These are phyloP conservation scores for Zaprionus tsacasi DNA, from an alignment of 1,140 invertebrate genomes.

Conservation along the genomic window DNA sequence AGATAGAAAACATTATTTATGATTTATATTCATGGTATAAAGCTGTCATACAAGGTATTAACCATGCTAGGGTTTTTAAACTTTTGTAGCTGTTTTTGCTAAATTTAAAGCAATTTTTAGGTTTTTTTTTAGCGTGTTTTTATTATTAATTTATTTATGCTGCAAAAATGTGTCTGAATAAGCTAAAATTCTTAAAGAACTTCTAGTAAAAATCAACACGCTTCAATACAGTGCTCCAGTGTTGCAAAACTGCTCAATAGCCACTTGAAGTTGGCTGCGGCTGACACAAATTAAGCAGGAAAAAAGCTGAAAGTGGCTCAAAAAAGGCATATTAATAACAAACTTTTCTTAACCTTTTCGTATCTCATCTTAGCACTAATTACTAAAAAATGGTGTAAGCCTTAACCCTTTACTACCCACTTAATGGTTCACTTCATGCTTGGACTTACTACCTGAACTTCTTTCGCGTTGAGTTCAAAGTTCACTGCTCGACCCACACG, in stretches of 20 bases:
- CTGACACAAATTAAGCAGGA: neutral
- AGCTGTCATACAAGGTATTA: too few relatives aligned
- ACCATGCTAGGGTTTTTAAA: too few relatives aligned
- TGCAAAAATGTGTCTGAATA: too few relatives aligned
- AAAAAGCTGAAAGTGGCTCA: accelerated
- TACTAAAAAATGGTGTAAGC: neutral
- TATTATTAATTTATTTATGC: too few relatives aligned
- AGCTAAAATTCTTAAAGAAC: too few relatives aligned
- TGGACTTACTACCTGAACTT: constrained; percentile 1
- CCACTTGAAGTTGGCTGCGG: neutral
- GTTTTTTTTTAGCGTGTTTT: too few relatives aligned
- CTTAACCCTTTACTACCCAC: neutral
- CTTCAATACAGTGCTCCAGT: neutral
- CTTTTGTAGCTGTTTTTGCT: too few relatives aligned
- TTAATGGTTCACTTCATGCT: neutral
- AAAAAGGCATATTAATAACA: neutral
- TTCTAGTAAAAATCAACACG: neutral
- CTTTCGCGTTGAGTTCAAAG: constrained; percentile 26
- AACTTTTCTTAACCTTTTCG: neutral
- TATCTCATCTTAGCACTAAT: neutral
- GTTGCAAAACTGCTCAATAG: neutral
- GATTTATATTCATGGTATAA: too few relatives aligned
- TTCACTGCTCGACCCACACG: constrained; percentile 28
- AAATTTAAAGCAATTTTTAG: too few relatives aligned
- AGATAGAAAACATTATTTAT: too few relatives aligned